These are phyloP conservation scores for Cassiopea xamachana DNA, from an alignment of 30 jellyfish, hydroid and myxozoan species.

Conservation along the genomic window DNA sequence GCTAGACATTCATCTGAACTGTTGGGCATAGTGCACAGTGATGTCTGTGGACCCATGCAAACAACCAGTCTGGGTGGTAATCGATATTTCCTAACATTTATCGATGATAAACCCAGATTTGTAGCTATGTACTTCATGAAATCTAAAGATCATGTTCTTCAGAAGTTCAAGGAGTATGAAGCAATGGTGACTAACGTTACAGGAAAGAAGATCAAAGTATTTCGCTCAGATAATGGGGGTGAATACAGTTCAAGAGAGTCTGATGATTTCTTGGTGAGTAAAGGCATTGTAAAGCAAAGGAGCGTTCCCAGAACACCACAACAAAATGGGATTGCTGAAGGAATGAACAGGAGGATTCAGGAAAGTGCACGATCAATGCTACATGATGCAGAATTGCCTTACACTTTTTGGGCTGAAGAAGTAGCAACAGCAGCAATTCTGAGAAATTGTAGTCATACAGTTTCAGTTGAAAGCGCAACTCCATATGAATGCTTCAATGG, in stretches of 20 bases:
- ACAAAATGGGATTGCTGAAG: neutral
- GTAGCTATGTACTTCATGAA: conserved; percentile 29
- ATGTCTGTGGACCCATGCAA: conserved; percentile 50
- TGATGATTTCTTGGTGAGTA: conserved; percentile 3
- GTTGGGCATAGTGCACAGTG: conserved; percentile 28
- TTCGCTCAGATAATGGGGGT: conserved; percentile 61
- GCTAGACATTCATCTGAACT: neutral
- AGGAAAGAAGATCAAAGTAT: conserved; percentile 26
- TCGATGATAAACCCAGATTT: conserved; percentile 54
- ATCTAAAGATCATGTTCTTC: conserved; percentile 24
- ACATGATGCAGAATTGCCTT: conserved; percentile 45
- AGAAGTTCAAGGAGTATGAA: conserved; percentile 39
- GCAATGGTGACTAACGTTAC: conserved; percentile 46
- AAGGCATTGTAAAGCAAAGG: conserved; percentile 26
- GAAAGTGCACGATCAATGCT: conserved; percentile 35
- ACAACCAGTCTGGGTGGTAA: conserved; percentile 39
- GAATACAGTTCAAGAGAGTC: conserved; percentile 65
- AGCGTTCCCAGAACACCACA: conserved; percentile 54
- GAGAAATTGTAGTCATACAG: conserved; percentile 15
- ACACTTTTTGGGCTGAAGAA: neutral
- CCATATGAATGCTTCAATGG: neutral
- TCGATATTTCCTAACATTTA: conserved; percentile 19
- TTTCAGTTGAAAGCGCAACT: conserved; percentile 11
- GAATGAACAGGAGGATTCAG: conserved; percentile 12
- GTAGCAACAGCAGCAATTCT: conserved; percentile 10